Evolutionary conservation across 2,888 invertebrate species (phyloP).

Genomic region (Adelognathus sp.): DNA sequence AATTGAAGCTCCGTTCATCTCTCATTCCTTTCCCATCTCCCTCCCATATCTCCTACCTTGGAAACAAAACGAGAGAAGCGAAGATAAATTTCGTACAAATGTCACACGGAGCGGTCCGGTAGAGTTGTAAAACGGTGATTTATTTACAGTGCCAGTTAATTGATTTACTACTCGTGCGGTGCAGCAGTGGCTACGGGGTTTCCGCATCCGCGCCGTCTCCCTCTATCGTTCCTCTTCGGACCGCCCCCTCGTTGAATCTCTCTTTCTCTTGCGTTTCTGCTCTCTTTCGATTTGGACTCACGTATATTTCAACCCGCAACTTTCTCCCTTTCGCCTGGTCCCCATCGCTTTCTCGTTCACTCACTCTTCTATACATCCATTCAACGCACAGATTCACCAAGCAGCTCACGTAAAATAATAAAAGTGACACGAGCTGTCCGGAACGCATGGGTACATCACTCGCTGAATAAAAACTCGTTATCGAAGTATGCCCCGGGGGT

Average conservation of each 20-base stretch:
- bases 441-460: slow-evolving; percentile 67
- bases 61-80: slow-evolving; percentile 70
- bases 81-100: slow-evolving; percentile 78
- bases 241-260: background rate
- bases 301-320: slow-evolving; percentile 34
- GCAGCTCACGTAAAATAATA: slow-evolving; percentile 64
- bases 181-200: slow-evolving; percentile 61
- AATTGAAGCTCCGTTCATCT: slow-evolving; percentile 31
- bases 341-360: slow-evolving; percentile 39
- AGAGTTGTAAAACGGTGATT: slow-evolving; percentile 80
- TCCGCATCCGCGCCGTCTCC: slow-evolving; percentile 61
- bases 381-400: slow-evolving; percentile 46
- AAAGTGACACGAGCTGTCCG: slow-evolving; percentile 68
- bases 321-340: background rate
- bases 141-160: slow-evolving; percentile 80
- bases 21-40: slow-evolving; percentile 14
- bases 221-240: slow-evolving; percentile 45
- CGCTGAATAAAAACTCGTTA: slow-evolving; percentile 65
- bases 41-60: slow-evolving; percentile 32
- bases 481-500: slow-evolving; percentile 42
- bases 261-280: slow-evolving; percentile 27
- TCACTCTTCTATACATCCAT: slow-evolving; percentile 19
- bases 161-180: slow-evolving; percentile 78
- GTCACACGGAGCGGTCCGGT: slow-evolving; percentile 73
- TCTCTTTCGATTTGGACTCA: slow-evolving; percentile 46